Percentiles rank a stretch among this genome's conserved stretches.
Conservation (phyloP, 2,888 invertebrate genomes). For the Blastobasis adustella region DNA sequence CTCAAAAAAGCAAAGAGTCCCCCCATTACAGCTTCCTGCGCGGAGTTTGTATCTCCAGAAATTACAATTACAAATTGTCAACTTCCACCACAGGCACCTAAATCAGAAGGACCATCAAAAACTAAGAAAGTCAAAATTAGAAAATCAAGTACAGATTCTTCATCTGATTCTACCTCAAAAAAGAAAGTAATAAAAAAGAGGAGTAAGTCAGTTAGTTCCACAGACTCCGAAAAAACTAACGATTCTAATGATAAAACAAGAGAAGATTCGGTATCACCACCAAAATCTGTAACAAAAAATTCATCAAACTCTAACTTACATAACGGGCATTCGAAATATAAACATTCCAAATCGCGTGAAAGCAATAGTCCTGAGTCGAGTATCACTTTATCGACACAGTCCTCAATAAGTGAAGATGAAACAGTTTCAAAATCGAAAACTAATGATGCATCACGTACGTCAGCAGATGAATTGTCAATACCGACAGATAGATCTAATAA, state of each 20-base stretch:
- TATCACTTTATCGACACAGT: constrained; percentile 68
- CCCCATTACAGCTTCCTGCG: constrained; percentile 19
- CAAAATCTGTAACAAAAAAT: constrained; percentile 36
- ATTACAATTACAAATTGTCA: constrained; percentile 58
- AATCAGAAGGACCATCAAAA: constrained; percentile 47
- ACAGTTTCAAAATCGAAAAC: constrained; percentile 46
- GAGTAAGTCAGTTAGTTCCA: constrained; percentile 62
- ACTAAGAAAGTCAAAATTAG: constrained; percentile 52
- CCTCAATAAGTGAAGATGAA: constrained; percentile 67
- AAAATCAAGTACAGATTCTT: constrained; percentile 56
- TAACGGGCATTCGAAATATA: constrained; percentile 43
- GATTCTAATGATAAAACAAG: constrained; percentile 39
- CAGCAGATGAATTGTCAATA: constrained; percentile 73
- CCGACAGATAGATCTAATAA: constrained; percentile 68
- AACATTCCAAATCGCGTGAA: constrained; percentile 57
- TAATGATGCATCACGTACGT: constrained; percentile 68
- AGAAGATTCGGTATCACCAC: constrained; percentile 21
- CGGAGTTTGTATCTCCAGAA: constrained; percentile 56
- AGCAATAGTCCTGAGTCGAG: constrained; percentile 65
- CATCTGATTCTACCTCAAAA: constrained; percentile 48
- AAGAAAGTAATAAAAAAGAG: constrained; percentile 58
- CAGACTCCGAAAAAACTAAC: constrained; percentile 53
- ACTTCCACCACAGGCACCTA: constrained; percentile 68
- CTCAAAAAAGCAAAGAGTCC: constrained; percentile 56
- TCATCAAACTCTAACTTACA: constrained; percentile 36